These are phyloP conservation scores for Gymnothorax javanicus DNA, from an alignment of 2,797 vertebrate species.

Conservation along the genomic window DNA sequence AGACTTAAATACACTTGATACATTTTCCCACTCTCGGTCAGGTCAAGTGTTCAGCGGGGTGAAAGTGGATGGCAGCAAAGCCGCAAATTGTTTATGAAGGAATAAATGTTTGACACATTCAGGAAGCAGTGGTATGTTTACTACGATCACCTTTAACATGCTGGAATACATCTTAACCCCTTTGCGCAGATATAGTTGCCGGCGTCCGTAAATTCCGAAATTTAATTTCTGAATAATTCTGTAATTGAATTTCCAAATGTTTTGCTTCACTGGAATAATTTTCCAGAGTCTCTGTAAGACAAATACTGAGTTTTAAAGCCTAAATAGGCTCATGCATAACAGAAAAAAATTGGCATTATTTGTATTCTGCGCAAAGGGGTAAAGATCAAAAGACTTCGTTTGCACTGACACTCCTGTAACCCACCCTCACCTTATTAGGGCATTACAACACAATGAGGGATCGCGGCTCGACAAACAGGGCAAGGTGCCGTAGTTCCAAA, in stretches of 20 bases:
- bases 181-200: no score
- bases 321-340: no score
- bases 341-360: no score
- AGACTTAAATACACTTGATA: neutral
- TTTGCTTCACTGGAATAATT: no score
- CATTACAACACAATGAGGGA: neutral
- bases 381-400: neutral
- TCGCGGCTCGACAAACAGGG: neutral
- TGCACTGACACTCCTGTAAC: neutral
- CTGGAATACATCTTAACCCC: neutral
- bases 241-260: no score
- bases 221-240: no score
- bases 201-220: no score
- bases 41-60: neutral
- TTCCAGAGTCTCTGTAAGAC: no score
- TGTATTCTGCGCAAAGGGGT: no score
- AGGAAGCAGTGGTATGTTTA: constrained; percentile 74
- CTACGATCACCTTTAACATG: constrained; percentile 74
- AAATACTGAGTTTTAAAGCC: no score
- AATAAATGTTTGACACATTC: constrained; percentile 74
- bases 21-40: neutral
- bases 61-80: neutral
- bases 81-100: constrained; percentile 41
- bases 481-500: neutral
- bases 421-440: neutral